Percentiles rank a stretch among this genome's conserved stretches.
Evolutionary conservation across 2,888 invertebrate species (phyloP).

Genomic region (Eurois occulta): DNA sequence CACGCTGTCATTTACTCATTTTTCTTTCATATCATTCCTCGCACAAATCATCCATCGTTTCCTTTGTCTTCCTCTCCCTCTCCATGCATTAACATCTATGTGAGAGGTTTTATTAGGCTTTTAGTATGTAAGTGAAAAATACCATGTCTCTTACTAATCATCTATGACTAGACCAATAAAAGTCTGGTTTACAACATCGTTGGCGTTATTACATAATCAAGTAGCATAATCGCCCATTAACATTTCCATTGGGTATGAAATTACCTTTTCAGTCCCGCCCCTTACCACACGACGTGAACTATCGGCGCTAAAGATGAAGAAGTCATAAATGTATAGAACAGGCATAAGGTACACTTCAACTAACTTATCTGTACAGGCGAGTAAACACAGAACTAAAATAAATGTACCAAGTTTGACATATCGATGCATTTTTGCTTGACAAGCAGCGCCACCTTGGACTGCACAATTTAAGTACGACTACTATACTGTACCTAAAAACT

Average conservation of each 20-base stretch:
- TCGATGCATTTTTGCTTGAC: too few species aligned
- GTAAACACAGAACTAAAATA: neutral
- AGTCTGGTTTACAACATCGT: neutral
- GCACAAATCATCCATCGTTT: too few species aligned
- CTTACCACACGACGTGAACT: neutral
- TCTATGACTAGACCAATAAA: slow-evolving; percentile 3
- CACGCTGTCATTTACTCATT: too few species aligned
- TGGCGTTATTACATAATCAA: neutral
- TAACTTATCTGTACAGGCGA: neutral
- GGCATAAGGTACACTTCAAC: neutral
- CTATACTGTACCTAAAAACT: too few species aligned
- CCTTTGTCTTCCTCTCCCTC: too few species aligned
- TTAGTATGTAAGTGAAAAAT: neutral
- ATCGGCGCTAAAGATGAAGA: neutral
- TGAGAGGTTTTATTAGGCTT: slow-evolving; percentile 9
- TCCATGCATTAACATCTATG: too few species aligned
- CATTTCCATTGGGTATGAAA: neutral
- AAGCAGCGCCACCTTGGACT: too few species aligned
- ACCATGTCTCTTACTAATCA: neutral
- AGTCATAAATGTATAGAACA: neutral
- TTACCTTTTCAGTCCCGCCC: neutral
- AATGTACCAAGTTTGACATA: too few species aligned
- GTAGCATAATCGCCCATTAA: neutral
- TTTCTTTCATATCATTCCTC: too few species aligned
- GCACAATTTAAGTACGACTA: too few species aligned